A percentile compares a stretch with the other conserved stretches of the same genome.
Conservation (phyloP, 2,888 invertebrate species). For the Boloria selene region DNA sequence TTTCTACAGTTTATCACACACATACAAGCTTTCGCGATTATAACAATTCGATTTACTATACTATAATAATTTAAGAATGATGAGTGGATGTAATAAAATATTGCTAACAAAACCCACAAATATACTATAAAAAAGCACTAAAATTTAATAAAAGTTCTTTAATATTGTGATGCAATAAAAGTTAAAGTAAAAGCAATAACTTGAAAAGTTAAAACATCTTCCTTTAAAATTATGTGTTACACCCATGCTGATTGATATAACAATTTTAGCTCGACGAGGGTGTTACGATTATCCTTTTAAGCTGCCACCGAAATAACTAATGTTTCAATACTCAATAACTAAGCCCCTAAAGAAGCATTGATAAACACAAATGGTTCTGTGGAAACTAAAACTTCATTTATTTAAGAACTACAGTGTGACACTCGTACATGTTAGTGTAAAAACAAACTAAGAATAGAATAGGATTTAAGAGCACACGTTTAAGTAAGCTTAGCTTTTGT, state of each 20-base stretch:
- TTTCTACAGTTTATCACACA: no score
- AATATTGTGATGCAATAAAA: background rate
- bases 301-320: slow-evolving; percentile 40
- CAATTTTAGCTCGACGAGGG: slow-evolving; percentile 38
- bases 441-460: background rate
- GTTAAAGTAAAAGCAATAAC: slow-evolving; percentile 13
- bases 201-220: slow-evolving; percentile 25
- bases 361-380: slow-evolving; percentile 70
- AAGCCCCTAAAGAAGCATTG: slow-evolving; percentile 46
- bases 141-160: background rate
- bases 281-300: slow-evolving; percentile 42
- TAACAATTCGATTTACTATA: no score
- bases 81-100: no score
- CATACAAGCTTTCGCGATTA: no score
- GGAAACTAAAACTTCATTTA: slow-evolving; percentile 30
- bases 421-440: slow-evolving; percentile 16
- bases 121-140: no score
- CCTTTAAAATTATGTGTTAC: slow-evolving; percentile 28
- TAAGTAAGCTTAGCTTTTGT: background rate
- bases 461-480: background rate
- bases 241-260: slow-evolving; percentile 34
- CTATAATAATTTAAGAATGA: no score
- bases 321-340: slow-evolving; percentile 40
- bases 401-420: slow-evolving; percentile 25
- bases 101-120: no score